Percentiles rank a stretch among this genome's conserved stretches.
phyloP scores from a whole-genome alignment of 53 echinoderm and acorn worm species.

The Antedon mediterranea region DNA sequence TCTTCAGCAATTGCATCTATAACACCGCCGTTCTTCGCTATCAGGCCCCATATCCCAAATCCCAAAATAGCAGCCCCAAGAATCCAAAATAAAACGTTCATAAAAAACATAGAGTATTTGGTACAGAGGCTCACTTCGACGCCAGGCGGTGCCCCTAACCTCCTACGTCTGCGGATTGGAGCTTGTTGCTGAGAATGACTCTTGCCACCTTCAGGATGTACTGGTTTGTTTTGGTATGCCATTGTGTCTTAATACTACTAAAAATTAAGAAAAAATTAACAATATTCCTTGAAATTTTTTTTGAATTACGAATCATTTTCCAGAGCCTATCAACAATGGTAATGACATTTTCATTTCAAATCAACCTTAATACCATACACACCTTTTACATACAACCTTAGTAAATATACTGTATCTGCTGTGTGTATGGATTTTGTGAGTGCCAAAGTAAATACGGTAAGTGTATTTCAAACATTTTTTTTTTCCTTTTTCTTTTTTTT shows the following conservation, averaged over 20 bases:
- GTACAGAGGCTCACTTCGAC: constrained; percentile 51
- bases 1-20: constrained; percentile 65
- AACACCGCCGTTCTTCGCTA: constrained; percentile 47
- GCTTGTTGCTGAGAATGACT: neutral
- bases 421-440: too few species aligned
- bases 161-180: neutral
- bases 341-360: too few species aligned
- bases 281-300: too few species aligned
- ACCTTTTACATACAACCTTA: too few species aligned
- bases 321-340: too few species aligned
- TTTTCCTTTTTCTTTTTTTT: too few species aligned
- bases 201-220: neutral
- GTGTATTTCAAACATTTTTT: too few species aligned
- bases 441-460: too few species aligned
- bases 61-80: constrained; percentile 55
- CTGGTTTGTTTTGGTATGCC: neutral
- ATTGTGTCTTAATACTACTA: neutral
- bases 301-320: too few species aligned
- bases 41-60: constrained; percentile 83
- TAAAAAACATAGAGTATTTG: constrained; percentile 72
- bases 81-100: constrained; percentile 74
- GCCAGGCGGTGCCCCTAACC: neutral
- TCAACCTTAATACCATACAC: too few species aligned
- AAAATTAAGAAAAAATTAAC: too few species aligned
- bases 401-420: too few species aligned